Percentiles rank a stretch among this genome's conserved stretches.
These are phyloP conservation scores for Paralichthys olivaceus DNA, from an alignment of 2,113 vertebrate genomes.

Conservation along the genomic window DNA sequence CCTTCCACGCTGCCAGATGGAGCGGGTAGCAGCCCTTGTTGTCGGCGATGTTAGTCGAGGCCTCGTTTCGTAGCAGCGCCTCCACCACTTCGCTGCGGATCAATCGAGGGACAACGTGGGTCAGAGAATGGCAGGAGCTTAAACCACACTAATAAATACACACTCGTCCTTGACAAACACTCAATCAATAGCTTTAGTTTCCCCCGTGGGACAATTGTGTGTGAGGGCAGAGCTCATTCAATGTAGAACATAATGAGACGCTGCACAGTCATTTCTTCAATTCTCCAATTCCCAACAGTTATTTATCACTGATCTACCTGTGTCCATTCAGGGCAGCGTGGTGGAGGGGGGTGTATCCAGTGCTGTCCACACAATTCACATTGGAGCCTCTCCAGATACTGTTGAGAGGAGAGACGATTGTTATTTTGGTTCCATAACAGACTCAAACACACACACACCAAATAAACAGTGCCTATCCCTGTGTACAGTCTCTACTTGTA, in stretches of 20 bases:
- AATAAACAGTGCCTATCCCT: conserved; percentile 49
- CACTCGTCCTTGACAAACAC: conserved; percentile 1
- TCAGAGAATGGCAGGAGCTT: conserved; percentile 4
- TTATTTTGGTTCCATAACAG: conserved; percentile 49
- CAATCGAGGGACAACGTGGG: background rate
- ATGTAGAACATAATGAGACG: conserved; percentile 15
- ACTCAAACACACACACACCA: conserved; percentile 16
- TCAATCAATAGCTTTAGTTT: conserved; percentile 52
- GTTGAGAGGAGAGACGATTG: conserved; percentile 57
- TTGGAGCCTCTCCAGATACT: conserved; percentile 99
- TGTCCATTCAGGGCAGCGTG: conserved; percentile 97
- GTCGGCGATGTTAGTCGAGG: conserved; percentile 95
- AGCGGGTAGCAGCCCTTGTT: conserved; percentile 98
- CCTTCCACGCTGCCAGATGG: conserved; percentile 98
- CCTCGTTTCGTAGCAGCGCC: conserved; percentile 93
- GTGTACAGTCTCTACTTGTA: conserved; percentile 22
- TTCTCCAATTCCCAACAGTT: background rate
- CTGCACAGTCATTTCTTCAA: background rate
- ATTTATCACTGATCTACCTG: conserved; percentile 81
- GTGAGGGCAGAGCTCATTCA: conserved; percentile 8
- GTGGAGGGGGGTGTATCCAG: conserved; percentile 96
- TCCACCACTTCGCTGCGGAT: conserved; percentile 92
- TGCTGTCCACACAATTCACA: conserved; percentile 98
- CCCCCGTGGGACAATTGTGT: conserved; percentile 48
- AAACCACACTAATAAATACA: conserved; percentile 50